Percentiles rank a stretch among this genome's conserved stretches.
phyloP scores from a whole-genome alignment of 1,140 invertebrate genomes.

The Eurosta solidaginis region DNA sequence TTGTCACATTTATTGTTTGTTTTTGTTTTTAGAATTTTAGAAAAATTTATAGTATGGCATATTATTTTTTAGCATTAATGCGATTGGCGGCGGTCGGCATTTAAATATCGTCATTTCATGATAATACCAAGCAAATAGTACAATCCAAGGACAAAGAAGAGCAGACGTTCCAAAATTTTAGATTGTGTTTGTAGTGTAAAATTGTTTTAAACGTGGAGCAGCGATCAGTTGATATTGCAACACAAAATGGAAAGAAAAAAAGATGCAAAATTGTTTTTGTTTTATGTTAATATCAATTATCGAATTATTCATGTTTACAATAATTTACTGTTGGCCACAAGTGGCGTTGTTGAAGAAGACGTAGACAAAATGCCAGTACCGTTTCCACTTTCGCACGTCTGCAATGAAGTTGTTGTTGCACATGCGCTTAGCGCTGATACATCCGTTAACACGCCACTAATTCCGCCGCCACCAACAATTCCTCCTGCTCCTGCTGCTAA shows the following conservation, averaged over 20 bases:
- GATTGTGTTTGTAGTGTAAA: background rate
- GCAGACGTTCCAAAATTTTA: background rate
- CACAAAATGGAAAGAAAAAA: constrained; percentile 35
- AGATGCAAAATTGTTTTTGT: constrained; percentile 54
- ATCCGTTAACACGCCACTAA: constrained; percentile 2
- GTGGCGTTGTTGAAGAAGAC: constrained; percentile 57
- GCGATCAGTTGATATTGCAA: constrained; percentile 25
- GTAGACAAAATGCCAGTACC: constrained; percentile 58
- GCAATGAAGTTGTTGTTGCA: constrained; percentile 33
- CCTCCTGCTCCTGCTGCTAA: constrained; percentile 33
- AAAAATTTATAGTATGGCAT: background rate
- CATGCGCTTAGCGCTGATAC: background rate
- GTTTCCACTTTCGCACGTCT: constrained; percentile 43
- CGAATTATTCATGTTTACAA: constrained; percentile 56
- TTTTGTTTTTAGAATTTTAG: background rate
- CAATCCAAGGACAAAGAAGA: background rate
- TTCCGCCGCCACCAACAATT: constrained; percentile 26
- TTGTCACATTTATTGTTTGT: background rate
- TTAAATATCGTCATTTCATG: background rate
- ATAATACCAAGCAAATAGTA: background rate
- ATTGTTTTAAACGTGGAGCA: background rate
- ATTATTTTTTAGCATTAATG: background rate
- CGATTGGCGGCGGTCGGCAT: constrained; percentile 15
- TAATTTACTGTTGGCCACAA: constrained; percentile 61
- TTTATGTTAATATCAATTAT: constrained; percentile 42